These are phyloP conservation scores for Drosophila greeni DNA, from an alignment of 2,888 invertebrate species.

Conservation along the genomic window DNA sequence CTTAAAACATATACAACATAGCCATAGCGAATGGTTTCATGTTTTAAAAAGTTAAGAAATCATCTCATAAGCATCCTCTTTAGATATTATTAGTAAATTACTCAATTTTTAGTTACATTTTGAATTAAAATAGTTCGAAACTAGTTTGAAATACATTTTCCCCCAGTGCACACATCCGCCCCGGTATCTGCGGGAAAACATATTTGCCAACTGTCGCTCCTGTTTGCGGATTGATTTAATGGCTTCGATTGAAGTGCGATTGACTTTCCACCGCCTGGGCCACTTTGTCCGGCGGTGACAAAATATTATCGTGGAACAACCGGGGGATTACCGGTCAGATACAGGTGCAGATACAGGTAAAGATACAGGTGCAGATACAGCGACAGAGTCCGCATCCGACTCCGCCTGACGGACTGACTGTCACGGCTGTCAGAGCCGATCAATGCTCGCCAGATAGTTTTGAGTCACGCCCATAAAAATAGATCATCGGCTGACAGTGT, in stretches of 20 bases:
- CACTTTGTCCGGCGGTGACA: slow-evolving; percentile 20
- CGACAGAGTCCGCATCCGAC: background rate
- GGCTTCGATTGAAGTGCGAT: slow-evolving; percentile 36
- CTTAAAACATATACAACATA: too few relatives aligned
- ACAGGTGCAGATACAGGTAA: background rate
- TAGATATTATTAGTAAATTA: too few relatives aligned
- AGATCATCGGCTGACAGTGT: slow-evolving; percentile 18
- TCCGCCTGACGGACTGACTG: slow-evolving; percentile 22
- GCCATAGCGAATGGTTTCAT: too few relatives aligned
- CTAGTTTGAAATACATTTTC: too few relatives aligned
- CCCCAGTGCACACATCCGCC: slow-evolving; percentile 8
- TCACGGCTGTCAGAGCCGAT: slow-evolving; percentile 14
- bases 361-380: slow-evolving; percentile 1
- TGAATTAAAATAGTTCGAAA: too few relatives aligned
- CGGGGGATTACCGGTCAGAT: slow-evolving; percentile 5
- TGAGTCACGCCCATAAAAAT: slow-evolving; percentile 30
- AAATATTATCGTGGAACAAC: slow-evolving; percentile 28
- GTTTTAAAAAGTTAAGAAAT: too few relatives aligned
- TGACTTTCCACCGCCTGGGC: slow-evolving; percentile 28
- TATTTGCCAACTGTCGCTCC: slow-evolving; percentile 36
- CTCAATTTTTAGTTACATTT: too few relatives aligned
- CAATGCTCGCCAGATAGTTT: slow-evolving; percentile 17
- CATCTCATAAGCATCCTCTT: too few relatives aligned
- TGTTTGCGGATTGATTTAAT: slow-evolving; percentile 46
- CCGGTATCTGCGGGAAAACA: slow-evolving; percentile 26